These are phyloP conservation scores for Mesocricetus auratus DNA, from an alignment of 2,113 vertebrate genomes.

Conservation along the genomic window DNA sequence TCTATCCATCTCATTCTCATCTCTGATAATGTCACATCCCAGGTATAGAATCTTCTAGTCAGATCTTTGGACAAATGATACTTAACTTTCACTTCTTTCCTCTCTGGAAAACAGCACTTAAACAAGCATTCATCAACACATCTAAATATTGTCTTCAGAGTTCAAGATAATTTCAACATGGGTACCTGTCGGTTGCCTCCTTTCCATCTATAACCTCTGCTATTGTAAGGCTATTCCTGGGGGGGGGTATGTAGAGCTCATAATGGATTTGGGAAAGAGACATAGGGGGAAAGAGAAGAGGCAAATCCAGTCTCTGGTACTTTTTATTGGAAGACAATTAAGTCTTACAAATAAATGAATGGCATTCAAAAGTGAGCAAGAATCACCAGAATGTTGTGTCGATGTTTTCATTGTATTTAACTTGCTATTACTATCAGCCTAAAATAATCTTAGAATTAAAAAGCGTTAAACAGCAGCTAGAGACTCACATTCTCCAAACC, in stretches of 20 bases:
- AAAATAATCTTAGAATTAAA: constrained; percentile 15
- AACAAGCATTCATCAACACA: not conserved
- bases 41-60: not conserved
- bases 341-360: not conserved
- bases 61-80: not conserved
- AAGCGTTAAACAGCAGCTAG: not conserved
- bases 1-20: not conserved
- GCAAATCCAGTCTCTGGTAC: not conserved
- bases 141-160: not conserved
- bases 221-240: not conserved
- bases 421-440: not conserved
- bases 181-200: not conserved
- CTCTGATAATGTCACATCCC: not conserved
- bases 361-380: not conserved
- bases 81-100: not conserved
- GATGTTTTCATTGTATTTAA: not conserved
- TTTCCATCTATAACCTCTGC: not conserved
- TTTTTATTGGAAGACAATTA: not conserved
- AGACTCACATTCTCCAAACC: not conserved
- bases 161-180: not conserved
- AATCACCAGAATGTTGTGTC: not conserved
- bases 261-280: not conserved
- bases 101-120: not conserved
- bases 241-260: too few species aligned
- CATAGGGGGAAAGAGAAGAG: not conserved